Conservation (phyloP, 35 echinoderm and acorn worm genomes). For the Diadema setosum region DNA sequence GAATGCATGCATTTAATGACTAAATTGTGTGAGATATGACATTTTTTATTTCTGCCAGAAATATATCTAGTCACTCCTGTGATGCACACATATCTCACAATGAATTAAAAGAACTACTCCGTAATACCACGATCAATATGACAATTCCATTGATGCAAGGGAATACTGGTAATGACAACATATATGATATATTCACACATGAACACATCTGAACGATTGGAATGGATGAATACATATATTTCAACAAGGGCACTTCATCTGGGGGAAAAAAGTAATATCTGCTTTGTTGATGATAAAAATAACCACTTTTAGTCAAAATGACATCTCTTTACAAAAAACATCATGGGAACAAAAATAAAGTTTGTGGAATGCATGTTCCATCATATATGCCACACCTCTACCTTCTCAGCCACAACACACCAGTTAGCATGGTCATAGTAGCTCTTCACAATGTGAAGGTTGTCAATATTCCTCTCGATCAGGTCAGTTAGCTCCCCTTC, state of each 20-base stretch:
- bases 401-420: conserved; percentile 99
- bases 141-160: too few relatives aligned
- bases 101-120: too few relatives aligned
- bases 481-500: conserved; percentile 88
- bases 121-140: too few relatives aligned
- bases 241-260: conserved; percentile 1
- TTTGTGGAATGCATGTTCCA: neutral
- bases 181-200: too few relatives aligned
- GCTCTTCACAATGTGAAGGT: conserved; percentile 66
- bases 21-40: too few relatives aligned
- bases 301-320: neutral
- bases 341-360: too few relatives aligned
- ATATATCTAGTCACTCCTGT: too few relatives aligned
- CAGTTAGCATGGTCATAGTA: conserved; percentile 98
- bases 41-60: too few relatives aligned
- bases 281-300: neutral
- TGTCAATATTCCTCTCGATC: conserved; percentile 81
- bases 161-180: too few relatives aligned
- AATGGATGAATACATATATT: neutral
- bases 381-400: conserved; percentile 91
- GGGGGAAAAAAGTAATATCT: neutral
- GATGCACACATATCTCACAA: too few relatives aligned
- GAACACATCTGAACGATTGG: too few relatives aligned
- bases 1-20: too few relatives aligned
- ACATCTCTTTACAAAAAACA: neutral